phyloP scores from a whole-genome alignment of 2,797 vertebrate species.

The Sparus aurata region DNA sequence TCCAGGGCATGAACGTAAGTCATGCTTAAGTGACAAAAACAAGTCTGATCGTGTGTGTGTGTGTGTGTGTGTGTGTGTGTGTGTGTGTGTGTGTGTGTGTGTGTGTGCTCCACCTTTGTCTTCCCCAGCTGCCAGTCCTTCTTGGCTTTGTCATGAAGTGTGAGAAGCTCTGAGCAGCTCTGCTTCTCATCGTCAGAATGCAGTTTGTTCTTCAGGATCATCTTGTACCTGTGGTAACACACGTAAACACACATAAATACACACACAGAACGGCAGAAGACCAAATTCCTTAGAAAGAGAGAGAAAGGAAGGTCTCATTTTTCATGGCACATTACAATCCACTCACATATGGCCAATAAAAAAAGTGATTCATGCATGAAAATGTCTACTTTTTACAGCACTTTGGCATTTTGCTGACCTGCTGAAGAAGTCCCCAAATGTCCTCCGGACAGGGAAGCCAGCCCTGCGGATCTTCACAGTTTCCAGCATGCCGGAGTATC shows the following conservation, averaged over 20 bases:
- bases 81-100: conserved; percentile 17
- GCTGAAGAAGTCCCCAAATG: conserved; percentile 89
- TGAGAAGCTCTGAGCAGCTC: conserved; percentile 86
- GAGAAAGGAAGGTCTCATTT: too few species aligned
- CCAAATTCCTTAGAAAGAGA: neutral
- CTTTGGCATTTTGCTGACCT: conserved; percentile 78
- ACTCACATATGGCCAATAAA: too few species aligned
- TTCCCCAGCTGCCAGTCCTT: conserved; percentile 93
- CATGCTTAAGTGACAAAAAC: conserved; percentile 60
- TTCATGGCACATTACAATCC: too few species aligned
- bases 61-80: conserved; percentile 20
- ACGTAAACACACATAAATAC: conserved; percentile 20
- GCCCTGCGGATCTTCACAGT: conserved; percentile 94
- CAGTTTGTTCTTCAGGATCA: conserved; percentile 84
- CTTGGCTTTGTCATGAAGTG: conserved; percentile 81
- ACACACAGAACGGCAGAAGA: conserved; percentile 1
- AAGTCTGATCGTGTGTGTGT: conserved; percentile 38
- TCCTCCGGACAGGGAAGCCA: conserved; percentile 91
- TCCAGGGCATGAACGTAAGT: conserved; percentile 41
- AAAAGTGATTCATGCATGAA: too few species aligned
- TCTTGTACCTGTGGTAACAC: conserved; percentile 88
- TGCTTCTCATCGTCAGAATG: conserved; percentile 77
- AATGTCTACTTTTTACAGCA: neutral
- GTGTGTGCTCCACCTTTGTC: conserved; percentile 89
- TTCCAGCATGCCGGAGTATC: conserved; percentile 95